These are phyloP conservation scores for Vanessa atalanta DNA, from an alignment of 1,140 invertebrate genomes.

Conservation along the genomic window DNA sequence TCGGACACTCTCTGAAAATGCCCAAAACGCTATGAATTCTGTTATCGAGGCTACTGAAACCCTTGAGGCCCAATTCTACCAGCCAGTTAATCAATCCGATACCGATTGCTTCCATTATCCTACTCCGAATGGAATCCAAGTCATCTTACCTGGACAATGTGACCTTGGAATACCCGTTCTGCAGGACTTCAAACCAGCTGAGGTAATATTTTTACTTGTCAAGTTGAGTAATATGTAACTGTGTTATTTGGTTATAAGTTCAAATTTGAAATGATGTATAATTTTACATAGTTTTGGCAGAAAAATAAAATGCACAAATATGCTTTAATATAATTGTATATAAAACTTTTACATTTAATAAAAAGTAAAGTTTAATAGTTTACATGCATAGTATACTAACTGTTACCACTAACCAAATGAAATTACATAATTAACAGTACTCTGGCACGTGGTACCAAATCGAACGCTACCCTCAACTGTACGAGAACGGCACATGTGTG, in stretches of 20 bases:
- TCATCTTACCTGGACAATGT: constrained; percentile 66
- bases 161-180: constrained; percentile 56
- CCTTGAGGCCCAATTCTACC: constrained; percentile 53
- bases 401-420: no score
- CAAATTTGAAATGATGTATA: no score
- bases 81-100: constrained; percentile 50
- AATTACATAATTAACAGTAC: constrained; percentile 46
- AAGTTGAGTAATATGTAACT: background rate
- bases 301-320: no score
- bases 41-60: constrained; percentile 49
- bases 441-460: constrained; percentile 69
- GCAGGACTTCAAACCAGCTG: constrained; percentile 43
- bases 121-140: constrained; percentile 36
- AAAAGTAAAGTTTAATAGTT: no score
- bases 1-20: constrained; percentile 40
- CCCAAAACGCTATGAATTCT: constrained; percentile 45
- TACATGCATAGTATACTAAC: no score
- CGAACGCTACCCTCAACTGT: constrained; percentile 55
- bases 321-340: no score
- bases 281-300: no score
- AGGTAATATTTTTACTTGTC: constrained; percentile 40
- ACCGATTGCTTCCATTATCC: constrained; percentile 69
- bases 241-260: no score
- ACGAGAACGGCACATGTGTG: constrained; percentile 50
- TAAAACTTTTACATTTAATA: no score